Percentiles rank a stretch among this genome's conserved stretches.
Evolutionary conservation across 2,113 vertebrate species (phyloP).

Genomic region (Callionymus lyra): DNA sequence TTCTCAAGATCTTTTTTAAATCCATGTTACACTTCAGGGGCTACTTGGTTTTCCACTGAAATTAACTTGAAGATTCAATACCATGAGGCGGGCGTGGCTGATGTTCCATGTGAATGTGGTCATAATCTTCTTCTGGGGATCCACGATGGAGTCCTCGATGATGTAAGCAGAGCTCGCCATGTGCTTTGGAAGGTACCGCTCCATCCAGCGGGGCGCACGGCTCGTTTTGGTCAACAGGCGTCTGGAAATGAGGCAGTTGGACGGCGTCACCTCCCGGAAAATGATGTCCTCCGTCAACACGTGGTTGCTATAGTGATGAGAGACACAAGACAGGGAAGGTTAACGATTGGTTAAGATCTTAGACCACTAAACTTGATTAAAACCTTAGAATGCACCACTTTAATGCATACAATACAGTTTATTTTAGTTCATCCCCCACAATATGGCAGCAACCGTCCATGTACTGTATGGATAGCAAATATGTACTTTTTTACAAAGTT

Average conservation of each 20-base stretch:
- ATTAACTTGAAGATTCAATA: slow-evolving; percentile 35
- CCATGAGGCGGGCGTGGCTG: slow-evolving; percentile 88
- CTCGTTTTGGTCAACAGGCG: slow-evolving; percentile 96
- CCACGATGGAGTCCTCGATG: slow-evolving; percentile 93
- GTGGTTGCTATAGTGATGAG: slow-evolving; percentile 79
- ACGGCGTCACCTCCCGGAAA: slow-evolving; percentile 86
- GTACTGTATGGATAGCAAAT: no score
- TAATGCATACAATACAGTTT: no score
- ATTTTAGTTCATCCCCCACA: no score
- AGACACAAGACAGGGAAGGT: no score
- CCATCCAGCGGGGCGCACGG: slow-evolving; percentile 87
- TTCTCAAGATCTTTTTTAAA: no score
- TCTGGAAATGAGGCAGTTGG: slow-evolving; percentile 89
- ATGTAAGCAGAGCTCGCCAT: slow-evolving; percentile 89
- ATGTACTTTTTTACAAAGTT: no score
- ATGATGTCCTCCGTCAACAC: slow-evolving; percentile 95
- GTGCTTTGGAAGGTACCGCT: slow-evolving; percentile 84
- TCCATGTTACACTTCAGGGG: no score
- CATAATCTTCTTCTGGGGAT: slow-evolving; percentile 86
- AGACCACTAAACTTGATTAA: no score
- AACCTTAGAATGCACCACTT: no score
- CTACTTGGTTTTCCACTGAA: no score
- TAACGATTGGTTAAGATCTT: no score
- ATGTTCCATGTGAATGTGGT: slow-evolving; percentile 96
- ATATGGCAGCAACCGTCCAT: no score